These are phyloP conservation scores for Rutpela maculata DNA, from an alignment of 2,888 invertebrate species.

Conservation along the genomic window DNA sequence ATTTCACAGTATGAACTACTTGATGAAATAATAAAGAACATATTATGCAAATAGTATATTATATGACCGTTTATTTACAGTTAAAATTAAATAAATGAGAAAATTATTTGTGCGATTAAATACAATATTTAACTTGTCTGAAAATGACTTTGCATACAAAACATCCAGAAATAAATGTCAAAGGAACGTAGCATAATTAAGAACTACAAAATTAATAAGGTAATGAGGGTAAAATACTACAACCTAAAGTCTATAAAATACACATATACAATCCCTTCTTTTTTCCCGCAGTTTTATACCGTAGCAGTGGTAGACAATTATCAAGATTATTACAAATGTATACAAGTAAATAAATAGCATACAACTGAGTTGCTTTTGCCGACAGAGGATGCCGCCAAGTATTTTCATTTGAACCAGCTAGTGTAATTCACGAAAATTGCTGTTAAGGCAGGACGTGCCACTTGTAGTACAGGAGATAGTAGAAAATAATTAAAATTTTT, in stretches of 20 bases:
- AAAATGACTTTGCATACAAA: background rate
- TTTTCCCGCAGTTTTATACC: slow-evolving; percentile 50
- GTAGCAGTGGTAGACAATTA: slow-evolving; percentile 52
- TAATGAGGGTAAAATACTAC: slow-evolving; percentile 53
- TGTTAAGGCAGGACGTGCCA: slow-evolving; percentile 40
- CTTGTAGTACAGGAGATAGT: slow-evolving; percentile 42
- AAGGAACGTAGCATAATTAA: slow-evolving; percentile 35
- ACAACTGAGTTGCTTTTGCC: slow-evolving; percentile 58
- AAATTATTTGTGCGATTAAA: background rate
- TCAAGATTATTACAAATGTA: slow-evolving; percentile 59
- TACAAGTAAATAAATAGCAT: slow-evolving; percentile 62
- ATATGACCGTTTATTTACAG: too few relatives aligned
- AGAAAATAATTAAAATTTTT: slow-evolving; percentile 14
- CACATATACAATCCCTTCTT: slow-evolving; percentile 48
- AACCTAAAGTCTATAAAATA: slow-evolving; percentile 46
- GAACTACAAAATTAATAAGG: slow-evolving; percentile 50
- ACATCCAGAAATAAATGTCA: slow-evolving; percentile 11
- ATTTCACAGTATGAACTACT: too few relatives aligned
- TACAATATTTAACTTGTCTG: background rate
- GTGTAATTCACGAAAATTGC: slow-evolving; percentile 60
- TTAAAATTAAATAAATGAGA: background rate
- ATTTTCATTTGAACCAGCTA: slow-evolving; percentile 57
- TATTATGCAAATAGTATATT: too few relatives aligned
- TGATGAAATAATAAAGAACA: too few relatives aligned
- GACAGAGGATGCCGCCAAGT: slow-evolving; percentile 63